These are phyloP conservation scores for Epinephelus coioides DNA, from an alignment of 2,797 vertebrate species.

Conservation along the genomic window DNA sequence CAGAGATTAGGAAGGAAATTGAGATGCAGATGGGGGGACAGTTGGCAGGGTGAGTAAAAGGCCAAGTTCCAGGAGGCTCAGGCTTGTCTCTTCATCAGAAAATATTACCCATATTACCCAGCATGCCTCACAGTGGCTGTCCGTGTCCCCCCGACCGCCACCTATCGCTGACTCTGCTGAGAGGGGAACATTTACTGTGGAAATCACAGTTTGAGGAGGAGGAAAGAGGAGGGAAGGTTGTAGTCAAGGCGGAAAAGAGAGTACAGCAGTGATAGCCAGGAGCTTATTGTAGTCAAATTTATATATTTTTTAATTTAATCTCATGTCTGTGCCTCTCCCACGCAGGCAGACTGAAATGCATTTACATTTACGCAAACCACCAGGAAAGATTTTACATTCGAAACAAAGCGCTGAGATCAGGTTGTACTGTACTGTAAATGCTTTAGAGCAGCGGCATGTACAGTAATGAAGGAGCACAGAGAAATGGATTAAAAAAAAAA, in stretches of 20 bases:
- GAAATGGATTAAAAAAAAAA: slow-evolving; percentile 28
- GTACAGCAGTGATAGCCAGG: slow-evolving; percentile 31
- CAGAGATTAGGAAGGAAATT: slow-evolving; percentile 17
- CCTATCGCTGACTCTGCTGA: slow-evolving; percentile 51
- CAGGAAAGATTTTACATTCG: slow-evolving; percentile 39
- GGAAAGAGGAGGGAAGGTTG: slow-evolving; percentile 34
- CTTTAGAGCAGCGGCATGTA: slow-evolving; percentile 27
- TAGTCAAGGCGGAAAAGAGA: slow-evolving; percentile 10
- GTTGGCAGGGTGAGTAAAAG: slow-evolving; percentile 40
- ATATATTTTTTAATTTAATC: slow-evolving; percentile 50
- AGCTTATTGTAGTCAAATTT: slow-evolving; percentile 58
- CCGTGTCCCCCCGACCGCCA: slow-evolving; percentile 30
- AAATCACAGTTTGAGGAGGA: slow-evolving; percentile 57
- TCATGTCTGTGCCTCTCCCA: slow-evolving; percentile 47
- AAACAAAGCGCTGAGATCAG: slow-evolving; percentile 16
- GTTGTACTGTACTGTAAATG: slow-evolving; percentile 15
- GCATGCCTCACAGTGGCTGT: slow-evolving; percentile 65
- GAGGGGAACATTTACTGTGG: slow-evolving; percentile 57
- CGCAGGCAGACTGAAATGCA: slow-evolving; percentile 46
- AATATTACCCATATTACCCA: slow-evolving; percentile 71
- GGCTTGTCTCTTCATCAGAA: slow-evolving; percentile 66
- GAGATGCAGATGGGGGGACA: slow-evolving; percentile 46
- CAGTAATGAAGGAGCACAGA: slow-evolving; percentile 48
- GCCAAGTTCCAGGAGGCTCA: slow-evolving; percentile 37
- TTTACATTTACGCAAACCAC: slow-evolving; percentile 54